A percentile compares a stretch with the other conserved stretches of the same genome.
These are phyloP conservation scores for Phaedon cochleariae DNA, from an alignment of 2,888 invertebrate genomes.

Conservation along the genomic window DNA sequence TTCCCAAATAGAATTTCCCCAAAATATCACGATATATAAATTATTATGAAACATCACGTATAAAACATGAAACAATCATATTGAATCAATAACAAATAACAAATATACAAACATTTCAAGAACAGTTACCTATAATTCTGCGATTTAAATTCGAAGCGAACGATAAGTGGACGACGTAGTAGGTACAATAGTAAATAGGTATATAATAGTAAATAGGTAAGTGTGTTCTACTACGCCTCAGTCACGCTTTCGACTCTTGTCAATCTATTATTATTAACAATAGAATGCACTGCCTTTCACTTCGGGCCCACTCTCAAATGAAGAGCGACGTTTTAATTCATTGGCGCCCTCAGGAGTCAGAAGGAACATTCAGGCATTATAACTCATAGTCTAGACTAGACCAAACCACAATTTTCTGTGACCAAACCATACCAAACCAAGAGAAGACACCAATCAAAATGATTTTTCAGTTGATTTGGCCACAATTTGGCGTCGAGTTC, in stretches of 20 bases:
- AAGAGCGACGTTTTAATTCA: background rate
- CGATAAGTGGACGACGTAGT: background rate
- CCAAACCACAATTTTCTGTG: no score
- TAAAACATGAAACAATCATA: no score
- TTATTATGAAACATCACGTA: no score
- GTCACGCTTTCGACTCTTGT: constrained; percentile 54
- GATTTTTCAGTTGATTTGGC: no score
- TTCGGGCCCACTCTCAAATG: constrained; percentile 26
- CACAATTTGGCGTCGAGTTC: no score
- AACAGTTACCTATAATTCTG: background rate
- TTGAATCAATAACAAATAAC: no score
- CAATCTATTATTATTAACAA: constrained; percentile 51
- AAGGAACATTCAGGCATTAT: no score
- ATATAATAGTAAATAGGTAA: constrained; percentile 5
- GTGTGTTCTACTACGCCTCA: constrained; percentile 17
- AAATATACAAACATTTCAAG: background rate
- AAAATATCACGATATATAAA: no score
- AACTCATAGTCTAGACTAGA: no score
- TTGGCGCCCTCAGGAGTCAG: background rate
- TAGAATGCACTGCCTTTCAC: constrained; percentile 50
- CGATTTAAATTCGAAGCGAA: constrained; percentile 9
- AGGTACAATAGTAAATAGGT: constrained; percentile 1
- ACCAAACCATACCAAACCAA: no score
- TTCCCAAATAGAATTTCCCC: no score
- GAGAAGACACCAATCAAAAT: no score